Conservation (phyloP, 2,797 vertebrate genomes). For the Yasuhikotakia modesta region DNA sequence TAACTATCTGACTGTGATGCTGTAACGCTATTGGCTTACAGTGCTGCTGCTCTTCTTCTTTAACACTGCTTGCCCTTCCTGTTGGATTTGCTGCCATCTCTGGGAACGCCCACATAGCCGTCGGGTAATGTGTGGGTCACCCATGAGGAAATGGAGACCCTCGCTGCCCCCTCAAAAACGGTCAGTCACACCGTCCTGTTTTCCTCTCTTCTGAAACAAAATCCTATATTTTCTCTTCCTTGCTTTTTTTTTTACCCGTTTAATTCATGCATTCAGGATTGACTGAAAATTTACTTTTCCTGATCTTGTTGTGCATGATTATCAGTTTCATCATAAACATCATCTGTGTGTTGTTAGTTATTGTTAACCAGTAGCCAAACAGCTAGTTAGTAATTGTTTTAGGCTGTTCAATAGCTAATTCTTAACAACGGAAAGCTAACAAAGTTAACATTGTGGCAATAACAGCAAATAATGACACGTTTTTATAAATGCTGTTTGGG, state of each 20-base stretch:
- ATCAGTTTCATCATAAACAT: not conserved
- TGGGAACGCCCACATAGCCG: constrained; percentile 84
- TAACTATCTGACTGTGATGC: constrained; percentile 85
- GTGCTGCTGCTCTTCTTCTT: constrained; percentile 67
- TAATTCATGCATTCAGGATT: not conserved
- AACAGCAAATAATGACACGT: not conserved
- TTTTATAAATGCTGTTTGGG: too few species aligned
- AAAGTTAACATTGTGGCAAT: not conserved
- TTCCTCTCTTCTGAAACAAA: constrained; percentile 24
- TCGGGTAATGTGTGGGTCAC: constrained; percentile 99
- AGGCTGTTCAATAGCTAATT: too few species aligned
- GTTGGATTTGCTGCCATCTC: constrained; percentile 80
- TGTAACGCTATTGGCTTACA: constrained; percentile 95
- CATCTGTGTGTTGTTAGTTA: not conserved
- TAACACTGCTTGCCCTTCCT: constrained; percentile 84
- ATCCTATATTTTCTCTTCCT: not conserved
- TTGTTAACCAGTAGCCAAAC: not conserved
- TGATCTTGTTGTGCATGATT: not conserved
- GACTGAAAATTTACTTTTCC: not conserved
- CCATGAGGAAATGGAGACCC: constrained; percentile 97
- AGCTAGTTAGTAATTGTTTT: not conserved
- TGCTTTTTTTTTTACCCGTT: not conserved
- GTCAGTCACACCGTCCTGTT: constrained; percentile 77
- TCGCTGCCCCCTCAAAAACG: constrained; percentile 91
- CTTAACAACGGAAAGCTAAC: too few species aligned